Evolutionary conservation across 2,888 invertebrate genomes (phyloP), one percentile per base, ranked within the genome.

Genomic region (Caenorhabditis panamensis): DNA sequence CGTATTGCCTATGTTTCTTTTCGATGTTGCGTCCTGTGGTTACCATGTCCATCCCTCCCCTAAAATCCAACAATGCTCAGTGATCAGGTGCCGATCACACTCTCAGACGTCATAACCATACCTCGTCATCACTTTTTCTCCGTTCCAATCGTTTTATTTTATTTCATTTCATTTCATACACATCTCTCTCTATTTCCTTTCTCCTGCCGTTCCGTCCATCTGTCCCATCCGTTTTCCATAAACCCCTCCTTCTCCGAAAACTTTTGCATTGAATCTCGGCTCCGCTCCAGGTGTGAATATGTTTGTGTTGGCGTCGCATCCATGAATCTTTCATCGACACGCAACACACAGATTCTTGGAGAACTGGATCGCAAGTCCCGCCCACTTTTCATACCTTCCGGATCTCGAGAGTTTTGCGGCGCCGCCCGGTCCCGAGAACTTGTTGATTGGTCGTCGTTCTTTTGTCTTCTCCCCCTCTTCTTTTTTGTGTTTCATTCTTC

Each of bases 311-410:
- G 9, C 11, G 37, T 24, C 9, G 2, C n/a, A 4, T 11, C 37
- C 8, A 37, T 77, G 63, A 77, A 77, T 77, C 69, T 77, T 77
- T 77, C 69, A 77, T 68, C 69, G 69, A 58, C 77, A 77, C 77
- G 77, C 77, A 64, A 56, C 36, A 26, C n/a, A 24, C 18, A 47
- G 13, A 41, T 41, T 54, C 28, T 20, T 51, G 1, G 51, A 47
- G 44, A 49, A 61, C 49, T 58, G 20, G 11, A 5, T 36, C 36
- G 5, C 36, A 11, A n/a, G 44, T 64, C 63, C 75, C 75, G 75
- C 75, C 75, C 66, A 36, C n/a, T 75, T 61, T 51, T 37, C 63
- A 56, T 63, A 72, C 61, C 56, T 72, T 24, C 49, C 24, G 47
- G 63, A 56, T 49, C 44, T 71, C 62, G 62, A 71, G 62, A 53